Conservation (phyloP, 2,888 invertebrate species). For the Phyto melanocephala region DNA sequence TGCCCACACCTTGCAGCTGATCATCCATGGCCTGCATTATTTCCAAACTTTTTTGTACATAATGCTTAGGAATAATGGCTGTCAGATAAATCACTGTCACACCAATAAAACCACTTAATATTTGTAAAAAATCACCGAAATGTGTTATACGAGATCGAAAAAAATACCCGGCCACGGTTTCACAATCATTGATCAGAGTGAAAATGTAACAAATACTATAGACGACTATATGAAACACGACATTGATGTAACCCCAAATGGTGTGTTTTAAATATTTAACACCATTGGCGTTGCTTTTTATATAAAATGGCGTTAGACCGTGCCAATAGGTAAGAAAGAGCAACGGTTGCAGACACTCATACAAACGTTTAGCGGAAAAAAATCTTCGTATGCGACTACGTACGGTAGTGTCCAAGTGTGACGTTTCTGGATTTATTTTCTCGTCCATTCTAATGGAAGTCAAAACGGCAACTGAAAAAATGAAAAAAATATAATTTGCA, state of each 20-base stretch:
- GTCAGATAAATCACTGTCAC: slow-evolving; percentile 75
- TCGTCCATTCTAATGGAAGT: slow-evolving; percentile 67
- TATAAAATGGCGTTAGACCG: slow-evolving; percentile 75
- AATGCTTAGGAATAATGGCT: slow-evolving; percentile 73
- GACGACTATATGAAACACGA: slow-evolving; percentile 69
- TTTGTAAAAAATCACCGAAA: slow-evolving; percentile 76
- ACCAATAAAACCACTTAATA: slow-evolving; percentile 75
- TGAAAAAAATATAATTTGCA: slow-evolving; percentile 26
- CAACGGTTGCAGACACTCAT: slow-evolving; percentile 74
- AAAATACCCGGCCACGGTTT: slow-evolving; percentile 77
- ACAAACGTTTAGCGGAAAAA: slow-evolving; percentile 73
- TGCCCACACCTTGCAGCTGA: slow-evolving; percentile 72
- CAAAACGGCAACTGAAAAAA: slow-evolving; percentile 68
- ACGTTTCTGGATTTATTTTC: slow-evolving; percentile 47
- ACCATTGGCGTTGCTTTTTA: slow-evolving; percentile 66
- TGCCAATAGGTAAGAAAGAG: slow-evolving; percentile 72
- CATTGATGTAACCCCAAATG: slow-evolving; percentile 73
- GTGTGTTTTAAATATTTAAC: slow-evolving; percentile 70
- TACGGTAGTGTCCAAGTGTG: slow-evolving; percentile 39
- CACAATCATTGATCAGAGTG: slow-evolving; percentile 73
- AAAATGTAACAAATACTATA: slow-evolving; percentile 72
- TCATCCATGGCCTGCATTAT: slow-evolving; percentile 73
- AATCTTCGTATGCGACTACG: slow-evolving; percentile 66
- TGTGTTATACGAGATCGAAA: slow-evolving; percentile 75
- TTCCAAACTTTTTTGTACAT: slow-evolving; percentile 71